phyloP scores from a whole-genome alignment of 2,113 vertebrate species.

The Ginglymostoma cirratum region DNA sequence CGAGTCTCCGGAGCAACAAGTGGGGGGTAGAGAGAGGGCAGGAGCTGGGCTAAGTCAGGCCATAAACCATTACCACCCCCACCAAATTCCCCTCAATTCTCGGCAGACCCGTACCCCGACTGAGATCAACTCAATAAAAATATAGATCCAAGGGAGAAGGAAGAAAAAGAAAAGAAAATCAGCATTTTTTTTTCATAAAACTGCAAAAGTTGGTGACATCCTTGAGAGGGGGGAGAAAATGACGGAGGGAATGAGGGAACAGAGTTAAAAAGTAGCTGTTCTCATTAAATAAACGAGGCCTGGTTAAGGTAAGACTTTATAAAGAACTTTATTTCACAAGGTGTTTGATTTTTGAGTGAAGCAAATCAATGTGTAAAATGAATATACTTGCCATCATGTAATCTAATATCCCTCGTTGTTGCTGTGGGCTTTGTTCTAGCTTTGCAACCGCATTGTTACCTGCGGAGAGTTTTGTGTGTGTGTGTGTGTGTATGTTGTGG shows the following conservation, averaged over 20 bases:
- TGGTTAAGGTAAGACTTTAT: neutral
- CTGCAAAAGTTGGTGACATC: neutral
- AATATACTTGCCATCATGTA: neutral
- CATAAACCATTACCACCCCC: neutral
- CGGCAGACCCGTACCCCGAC: neutral
- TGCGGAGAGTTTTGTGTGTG: neutral
- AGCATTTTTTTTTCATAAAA: neutral
- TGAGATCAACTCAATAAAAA: neutral
- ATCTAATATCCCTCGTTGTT: neutral
- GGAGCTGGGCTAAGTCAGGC: neutral
- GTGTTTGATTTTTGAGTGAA: neutral
- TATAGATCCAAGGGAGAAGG: neutral
- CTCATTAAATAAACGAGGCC: constrained; percentile 1
- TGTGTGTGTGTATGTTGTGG: neutral
- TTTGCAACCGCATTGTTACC: neutral
- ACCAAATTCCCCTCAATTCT: neutral
- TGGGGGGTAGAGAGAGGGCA: neutral
- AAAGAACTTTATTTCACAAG: neutral
- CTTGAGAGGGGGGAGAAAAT: neutral
- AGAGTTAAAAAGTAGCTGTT: constrained; percentile 17
- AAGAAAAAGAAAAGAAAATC: neutral
- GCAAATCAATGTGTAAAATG: neutral
- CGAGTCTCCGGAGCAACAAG: neutral
- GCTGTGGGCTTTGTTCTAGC: neutral
- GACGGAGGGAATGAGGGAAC: constrained; percentile 10